Evolutionary conservation across 2,888 invertebrate species (phyloP).

Genomic region (Scotopteryx bipunctaria): DNA sequence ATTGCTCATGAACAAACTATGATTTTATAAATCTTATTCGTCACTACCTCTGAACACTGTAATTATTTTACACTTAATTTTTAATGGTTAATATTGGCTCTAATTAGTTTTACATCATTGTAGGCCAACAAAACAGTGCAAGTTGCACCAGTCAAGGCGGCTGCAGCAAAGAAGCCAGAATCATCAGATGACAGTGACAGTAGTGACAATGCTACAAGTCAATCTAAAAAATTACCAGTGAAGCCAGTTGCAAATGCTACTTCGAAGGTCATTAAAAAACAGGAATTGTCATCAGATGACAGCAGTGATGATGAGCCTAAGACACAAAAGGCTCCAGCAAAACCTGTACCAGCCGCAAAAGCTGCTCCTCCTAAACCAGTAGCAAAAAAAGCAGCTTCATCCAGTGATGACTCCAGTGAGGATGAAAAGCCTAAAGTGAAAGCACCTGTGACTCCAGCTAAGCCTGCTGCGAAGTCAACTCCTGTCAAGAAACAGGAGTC

Average conservation of each 20-base stretch:
- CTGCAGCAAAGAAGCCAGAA: slow-evolving; percentile 36
- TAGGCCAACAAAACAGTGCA: slow-evolving; percentile 32
- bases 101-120: slow-evolving; percentile 5
- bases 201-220: slow-evolving; percentile 44
- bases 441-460: slow-evolving; percentile 43
- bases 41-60: slow-evolving; percentile 70
- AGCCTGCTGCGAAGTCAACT: slow-evolving; percentile 37
- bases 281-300: slow-evolving; percentile 62
- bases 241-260: slow-evolving; percentile 46
- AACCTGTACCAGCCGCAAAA: slow-evolving; percentile 37
- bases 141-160: slow-evolving; percentile 28
- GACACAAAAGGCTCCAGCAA: slow-evolving; percentile 36
- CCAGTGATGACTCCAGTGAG: slow-evolving; percentile 46
- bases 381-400: slow-evolving; percentile 40
- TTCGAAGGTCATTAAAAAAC: slow-evolving; percentile 52
- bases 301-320: slow-evolving; percentile 42
- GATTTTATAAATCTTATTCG: slow-evolving; percentile 51
- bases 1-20: slow-evolving; percentile 28
- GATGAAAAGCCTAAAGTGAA: slow-evolving; percentile 63
- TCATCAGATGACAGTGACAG: slow-evolving; percentile 60
- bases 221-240: slow-evolving; percentile 50
- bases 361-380: slow-evolving; percentile 32
- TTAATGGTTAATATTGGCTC: neutral
- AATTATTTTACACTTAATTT: neutral
- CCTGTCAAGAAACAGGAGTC: slow-evolving; percentile 56